A percentile compares a stretch with the other conserved stretches of the same genome.
These are phyloP conservation scores for Cantharis rustica DNA, from an alignment of 2,888 invertebrate species.

Conservation along the genomic window DNA sequence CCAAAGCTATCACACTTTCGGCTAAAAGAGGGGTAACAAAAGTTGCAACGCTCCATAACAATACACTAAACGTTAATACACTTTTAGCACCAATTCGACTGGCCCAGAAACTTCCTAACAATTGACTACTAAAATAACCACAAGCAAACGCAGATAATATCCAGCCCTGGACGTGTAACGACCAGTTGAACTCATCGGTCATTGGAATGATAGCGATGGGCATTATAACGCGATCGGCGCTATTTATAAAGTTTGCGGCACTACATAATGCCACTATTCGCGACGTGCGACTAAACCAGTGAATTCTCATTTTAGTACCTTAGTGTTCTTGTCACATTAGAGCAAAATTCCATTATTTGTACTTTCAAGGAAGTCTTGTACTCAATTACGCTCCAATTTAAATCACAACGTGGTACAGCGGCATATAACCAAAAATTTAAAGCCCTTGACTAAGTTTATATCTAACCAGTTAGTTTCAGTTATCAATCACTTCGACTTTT, in stretches of 20 bases:
- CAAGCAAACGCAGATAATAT: constrained; percentile 76
- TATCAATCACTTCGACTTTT: background rate
- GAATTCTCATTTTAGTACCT: constrained; percentile 54
- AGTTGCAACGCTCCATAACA: constrained; percentile 75
- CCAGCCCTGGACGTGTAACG: constrained; percentile 73
- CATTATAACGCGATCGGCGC: constrained; percentile 78
- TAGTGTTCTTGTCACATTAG: background rate
- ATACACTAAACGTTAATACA: constrained; percentile 69
- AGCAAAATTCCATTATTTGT: background rate
- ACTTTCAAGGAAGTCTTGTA: background rate
- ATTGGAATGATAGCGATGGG: constrained; percentile 77
- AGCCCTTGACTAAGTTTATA: background rate
- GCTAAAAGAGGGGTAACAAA: constrained; percentile 71
- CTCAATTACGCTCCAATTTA: background rate
- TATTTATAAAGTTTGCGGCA: constrained; percentile 76
- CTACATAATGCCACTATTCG: constrained; percentile 71
- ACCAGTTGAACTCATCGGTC: constrained; percentile 74
- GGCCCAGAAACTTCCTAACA: constrained; percentile 70
- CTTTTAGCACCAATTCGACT: constrained; percentile 71
- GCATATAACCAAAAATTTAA: background rate
- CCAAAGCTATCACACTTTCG: constrained; percentile 66
- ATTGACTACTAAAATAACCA: constrained; percentile 77
- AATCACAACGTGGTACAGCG: background rate
- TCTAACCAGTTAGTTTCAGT: background rate
- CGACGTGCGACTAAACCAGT: constrained; percentile 61